Conservation (phyloP, 2,888 invertebrate genomes). For the Pollenia amentaria region DNA sequence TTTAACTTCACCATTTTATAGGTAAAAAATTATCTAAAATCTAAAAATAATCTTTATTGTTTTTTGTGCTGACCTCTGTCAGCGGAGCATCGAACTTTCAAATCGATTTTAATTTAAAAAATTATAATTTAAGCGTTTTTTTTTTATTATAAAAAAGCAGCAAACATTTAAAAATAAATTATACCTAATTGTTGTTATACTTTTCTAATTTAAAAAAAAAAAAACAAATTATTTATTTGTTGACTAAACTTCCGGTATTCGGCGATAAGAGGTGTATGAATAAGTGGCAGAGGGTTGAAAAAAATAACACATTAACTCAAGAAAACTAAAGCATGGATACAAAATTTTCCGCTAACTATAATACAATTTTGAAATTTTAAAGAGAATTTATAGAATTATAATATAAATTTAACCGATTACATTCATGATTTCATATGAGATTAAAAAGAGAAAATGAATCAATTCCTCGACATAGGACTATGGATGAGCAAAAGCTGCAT, state of each 20-base stretch:
- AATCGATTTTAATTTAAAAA: not conserved
- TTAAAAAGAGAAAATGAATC: too few species aligned
- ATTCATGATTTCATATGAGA: too few species aligned
- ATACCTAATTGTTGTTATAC: not conserved
- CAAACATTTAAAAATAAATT: slow-evolving; percentile 19
- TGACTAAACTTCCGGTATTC: slow-evolving; percentile 70
- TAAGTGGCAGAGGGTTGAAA: slow-evolving; percentile 29
- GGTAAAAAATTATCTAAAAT: too few species aligned
- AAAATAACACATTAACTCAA: not conserved
- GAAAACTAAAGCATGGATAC: too few species aligned
- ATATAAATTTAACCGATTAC: too few species aligned
- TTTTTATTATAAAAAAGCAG: slow-evolving; percentile 2
- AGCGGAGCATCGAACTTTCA: not conserved
- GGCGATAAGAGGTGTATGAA: slow-evolving; percentile 64
- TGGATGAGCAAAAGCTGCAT: too few species aligned
- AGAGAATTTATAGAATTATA: too few species aligned
- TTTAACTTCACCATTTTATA: too few species aligned
- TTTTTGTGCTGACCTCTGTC: not conserved
- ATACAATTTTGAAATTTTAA: too few species aligned
- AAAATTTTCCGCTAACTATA: too few species aligned
- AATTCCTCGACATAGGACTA: too few species aligned
- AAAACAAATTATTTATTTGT: slow-evolving; percentile 61
- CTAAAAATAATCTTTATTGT: too few species aligned
- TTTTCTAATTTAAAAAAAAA: slow-evolving; percentile 11
- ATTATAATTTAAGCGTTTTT: not conserved